Base-by-base conservation (phyloP, 1,140 invertebrate species). In the Magallana gigas region DNA sequence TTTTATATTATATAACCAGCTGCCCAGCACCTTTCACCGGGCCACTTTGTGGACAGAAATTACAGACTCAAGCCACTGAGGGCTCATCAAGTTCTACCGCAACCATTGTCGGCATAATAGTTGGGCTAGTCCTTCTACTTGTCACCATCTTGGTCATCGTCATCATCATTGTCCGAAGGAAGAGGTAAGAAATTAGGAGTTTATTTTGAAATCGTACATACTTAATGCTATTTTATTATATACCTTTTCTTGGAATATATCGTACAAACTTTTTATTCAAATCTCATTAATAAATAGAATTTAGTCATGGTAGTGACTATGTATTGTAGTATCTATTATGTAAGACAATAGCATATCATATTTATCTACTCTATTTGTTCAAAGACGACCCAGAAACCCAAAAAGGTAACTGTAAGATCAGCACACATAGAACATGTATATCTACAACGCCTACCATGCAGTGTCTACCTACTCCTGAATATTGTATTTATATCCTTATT, bases 171-270 rank as follows among this genome's bases (percentile, higher is more conserved):
- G 87, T 87, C 18, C 85, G 85, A 36, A 90, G 86, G 85, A 88
- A 85, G 58, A 89, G 90, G 91, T 92, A 87, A 84, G 86, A 64
- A 57, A n/a, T n/a, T 60, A 48, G 18, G 23, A 23, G 23, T 76
- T 64, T 16, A n/a, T 64, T 23, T 23, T 18, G 3, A 64, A 64
- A 64, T 82, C 3, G 29, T 57, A 8, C 23, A 57, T 48, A 48
- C 5, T 48, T 48, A 48, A 48, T 48, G 36, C 36, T 48, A 48
- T 5, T 48, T 48, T 48, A 48, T 48, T 48, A 48, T 48, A 48
- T 48, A 48, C 36, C 36, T 48, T 48, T 48, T 48, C 36, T 48
- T 48, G 36, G 36, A 48, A 48, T 48, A 48, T 48, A 48, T 48
- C 5, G 36, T 48, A 5, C 36, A 48, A 48, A 48, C 36, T 48